Base-by-base conservation (phyloP, 2,888 invertebrate species). In the Sylvicola fuscatus region DNA sequence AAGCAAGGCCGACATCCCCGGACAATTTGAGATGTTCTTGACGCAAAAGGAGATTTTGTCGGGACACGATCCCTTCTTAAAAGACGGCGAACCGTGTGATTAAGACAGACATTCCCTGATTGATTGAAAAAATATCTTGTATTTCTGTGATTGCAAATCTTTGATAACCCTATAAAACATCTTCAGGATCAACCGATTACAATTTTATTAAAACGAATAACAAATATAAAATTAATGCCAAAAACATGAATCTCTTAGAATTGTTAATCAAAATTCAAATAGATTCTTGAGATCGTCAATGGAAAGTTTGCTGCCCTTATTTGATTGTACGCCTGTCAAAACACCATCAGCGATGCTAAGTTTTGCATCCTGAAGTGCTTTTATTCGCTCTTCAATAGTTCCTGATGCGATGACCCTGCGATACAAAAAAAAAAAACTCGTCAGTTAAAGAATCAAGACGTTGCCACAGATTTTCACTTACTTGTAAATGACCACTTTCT, bases 341-440 rank as follows among this genome's bases (percentile, higher is more conserved):
- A 89, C 69, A 43, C 68, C 72, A 30, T 72, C 65, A 0, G 93
- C 90, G 29, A 92, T 50, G 32, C 66, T 64, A 30, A 83, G 48
- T 56, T 95, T 95, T 35, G 64, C 65, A 13, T 81, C 69, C 53
- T 95, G 95, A 15, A 93, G 62, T 2, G 62, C 58, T 38, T 79
- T 65, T 44, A 95, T 89, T 30, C 75, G 68, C 49, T 87, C 80
- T 56, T 95, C 95, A 14, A 95, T 82, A 0, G 92, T 90, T 34
- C 82, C 77, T 39, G 70, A 59, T 45, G 81, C 78, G 50, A 93
- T 67, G 51, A 92, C 80, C 50, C 83, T 82, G 52, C 15, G 53
- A 50, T 2, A 35, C 26, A 38, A 33, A 32, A 35, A 48, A 47
- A 5, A 30, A 14, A 12, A 32, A 27, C 11, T n/a, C 4, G 16